phyloP scores from a whole-genome alignment of 2,797 vertebrate genomes.

The Coendou prehensilis region DNA sequence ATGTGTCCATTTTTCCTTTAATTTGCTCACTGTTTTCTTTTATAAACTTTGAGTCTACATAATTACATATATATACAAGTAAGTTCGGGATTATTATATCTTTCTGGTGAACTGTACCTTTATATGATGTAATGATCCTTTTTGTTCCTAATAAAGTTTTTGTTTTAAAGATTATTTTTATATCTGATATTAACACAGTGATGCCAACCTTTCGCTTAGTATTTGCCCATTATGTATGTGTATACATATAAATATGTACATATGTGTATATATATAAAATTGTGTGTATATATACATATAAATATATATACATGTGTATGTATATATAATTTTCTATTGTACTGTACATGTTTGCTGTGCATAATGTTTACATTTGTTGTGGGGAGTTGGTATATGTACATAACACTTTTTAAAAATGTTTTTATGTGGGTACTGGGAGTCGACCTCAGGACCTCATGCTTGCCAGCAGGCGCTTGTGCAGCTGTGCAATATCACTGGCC shows the following conservation, averaged over 20 bases:
- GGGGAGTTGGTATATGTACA: not conserved
- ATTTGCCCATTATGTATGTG: not conserved
- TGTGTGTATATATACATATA: not conserved
- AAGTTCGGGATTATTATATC: not conserved
- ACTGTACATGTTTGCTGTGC: not conserved
- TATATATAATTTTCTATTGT: not conserved
- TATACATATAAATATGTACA: no score
- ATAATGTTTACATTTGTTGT: not conserved
- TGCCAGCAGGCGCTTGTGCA: no score
- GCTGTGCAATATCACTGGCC: no score
- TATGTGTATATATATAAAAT: not conserved
- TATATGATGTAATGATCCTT: not conserved
- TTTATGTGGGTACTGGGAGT: no score
- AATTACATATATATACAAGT: not conserved
- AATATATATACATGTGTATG: not conserved
- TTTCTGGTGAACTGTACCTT: not conserved
- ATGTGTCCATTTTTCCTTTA: not conserved
- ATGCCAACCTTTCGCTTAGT: not conserved
- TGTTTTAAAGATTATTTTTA: conserved; percentile 52
- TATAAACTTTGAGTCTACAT: not conserved
- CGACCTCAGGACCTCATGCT: no score
- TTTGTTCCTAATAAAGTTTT: conserved; percentile 44
- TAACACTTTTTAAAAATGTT: not conserved
- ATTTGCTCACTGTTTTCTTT: conserved; percentile 16
- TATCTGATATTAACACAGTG: conserved; percentile 10